These are phyloP conservation scores for Solen grandis DNA, from an alignment of 1,140 invertebrate species.

Conservation along the genomic window DNA sequence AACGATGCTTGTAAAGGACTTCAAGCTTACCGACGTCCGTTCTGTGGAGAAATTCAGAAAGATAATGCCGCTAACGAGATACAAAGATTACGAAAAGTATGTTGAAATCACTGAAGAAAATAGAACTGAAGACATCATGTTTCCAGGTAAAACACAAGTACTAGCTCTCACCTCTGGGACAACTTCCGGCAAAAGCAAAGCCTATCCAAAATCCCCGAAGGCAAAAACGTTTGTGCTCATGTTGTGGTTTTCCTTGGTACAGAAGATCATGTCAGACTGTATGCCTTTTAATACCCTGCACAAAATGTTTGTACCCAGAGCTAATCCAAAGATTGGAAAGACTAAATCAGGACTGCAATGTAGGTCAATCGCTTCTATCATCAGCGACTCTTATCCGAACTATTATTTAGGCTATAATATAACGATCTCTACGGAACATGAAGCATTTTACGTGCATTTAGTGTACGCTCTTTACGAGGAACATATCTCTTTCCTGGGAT, in stretches of 20 bases:
- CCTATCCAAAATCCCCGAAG: not conserved
- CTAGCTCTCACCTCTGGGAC: conserved; percentile 15
- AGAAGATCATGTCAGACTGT: not conserved
- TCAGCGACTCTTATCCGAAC: not conserved
- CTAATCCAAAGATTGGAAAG: not conserved
- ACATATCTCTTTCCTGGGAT: not conserved
- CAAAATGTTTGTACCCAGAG: not conserved
- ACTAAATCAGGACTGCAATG: not conserved
- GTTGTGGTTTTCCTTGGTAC: not conserved
- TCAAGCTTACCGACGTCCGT: not conserved
- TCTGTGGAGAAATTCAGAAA: not conserved
- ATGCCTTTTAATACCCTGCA: not conserved
- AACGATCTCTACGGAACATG: not conserved
- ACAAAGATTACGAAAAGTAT: not conserved
- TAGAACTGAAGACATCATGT: not conserved
- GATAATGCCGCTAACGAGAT: not conserved
- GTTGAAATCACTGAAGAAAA: not conserved
- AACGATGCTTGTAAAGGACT: not conserved
- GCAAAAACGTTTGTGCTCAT: not conserved
- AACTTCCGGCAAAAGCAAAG: conserved; percentile 2
- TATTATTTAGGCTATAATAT: too few relatives aligned
- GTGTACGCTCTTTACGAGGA: not conserved
- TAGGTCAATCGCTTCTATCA: not conserved
- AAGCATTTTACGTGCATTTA: not conserved
- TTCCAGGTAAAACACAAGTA: not conserved